Percentiles rank a stretch among this genome's conserved stretches.
Conservation (phyloP, 2,797 vertebrate species). For the Emydoidea blandingii region DNA sequence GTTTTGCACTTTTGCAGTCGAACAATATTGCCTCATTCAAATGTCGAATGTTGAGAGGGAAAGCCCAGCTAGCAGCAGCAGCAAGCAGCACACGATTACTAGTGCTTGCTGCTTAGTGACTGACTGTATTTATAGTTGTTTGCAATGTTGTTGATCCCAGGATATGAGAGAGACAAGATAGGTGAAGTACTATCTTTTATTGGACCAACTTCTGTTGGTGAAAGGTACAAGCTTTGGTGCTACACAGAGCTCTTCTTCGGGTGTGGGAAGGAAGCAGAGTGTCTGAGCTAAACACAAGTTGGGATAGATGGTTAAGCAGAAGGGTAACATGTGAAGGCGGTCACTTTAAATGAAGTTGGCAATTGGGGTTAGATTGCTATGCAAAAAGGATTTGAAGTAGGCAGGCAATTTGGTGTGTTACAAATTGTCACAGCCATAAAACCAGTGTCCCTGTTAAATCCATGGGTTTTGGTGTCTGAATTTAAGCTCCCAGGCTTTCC, state of each 20-base stretch:
- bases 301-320: neutral
- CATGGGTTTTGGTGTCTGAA: neutral
- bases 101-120: neutral
- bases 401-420: neutral
- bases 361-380: neutral
- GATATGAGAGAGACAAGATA: neutral
- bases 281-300: neutral
- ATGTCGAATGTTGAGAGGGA: neutral
- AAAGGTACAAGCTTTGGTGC: neutral
- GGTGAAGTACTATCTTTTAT: neutral
- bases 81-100: neutral
- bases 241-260: neutral
- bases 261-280: neutral
- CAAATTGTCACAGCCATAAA: neutral
- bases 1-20: neutral
- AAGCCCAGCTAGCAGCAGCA: neutral
- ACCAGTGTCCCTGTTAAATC: neutral
- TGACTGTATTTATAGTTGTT: neutral
- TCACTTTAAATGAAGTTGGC: neutral
- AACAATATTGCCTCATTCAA: neutral
- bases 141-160: neutral
- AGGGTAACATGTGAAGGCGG: neutral
- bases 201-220: neutral
- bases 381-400: neutral
- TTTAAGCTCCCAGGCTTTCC: neutral